phyloP scores from a whole-genome alignment of 1,140 invertebrate species.

The Dolichoris vasculosae region DNA sequence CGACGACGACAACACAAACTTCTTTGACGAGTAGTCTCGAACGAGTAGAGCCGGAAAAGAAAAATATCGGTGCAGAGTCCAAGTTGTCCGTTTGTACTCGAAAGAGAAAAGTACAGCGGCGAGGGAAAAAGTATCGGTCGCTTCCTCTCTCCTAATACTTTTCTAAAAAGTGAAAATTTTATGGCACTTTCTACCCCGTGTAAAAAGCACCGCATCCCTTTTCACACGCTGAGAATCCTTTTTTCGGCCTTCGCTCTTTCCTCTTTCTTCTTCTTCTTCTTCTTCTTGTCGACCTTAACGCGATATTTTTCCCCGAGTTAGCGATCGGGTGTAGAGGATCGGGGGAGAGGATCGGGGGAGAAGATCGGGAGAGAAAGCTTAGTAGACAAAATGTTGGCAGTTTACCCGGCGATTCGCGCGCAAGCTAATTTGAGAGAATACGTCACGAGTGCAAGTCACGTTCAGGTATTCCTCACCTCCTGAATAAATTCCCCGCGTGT shows the following conservation, averaged over 20 bases:
- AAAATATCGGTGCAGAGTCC: constrained; percentile 45
- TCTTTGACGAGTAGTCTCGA: neutral
- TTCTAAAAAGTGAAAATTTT: constrained; percentile 68
- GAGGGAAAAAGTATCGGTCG: constrained; percentile 8
- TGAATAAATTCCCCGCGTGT: constrained; percentile 36
- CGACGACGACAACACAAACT: too few species aligned
- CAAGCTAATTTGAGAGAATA: constrained; percentile 29
- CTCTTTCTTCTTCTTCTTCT: constrained; percentile 5
- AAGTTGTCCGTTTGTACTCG: constrained; percentile 40
- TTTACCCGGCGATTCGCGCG: neutral
- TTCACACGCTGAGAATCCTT: constrained; percentile 24
- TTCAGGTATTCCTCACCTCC: constrained; percentile 40
- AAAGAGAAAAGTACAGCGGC: constrained; percentile 43
- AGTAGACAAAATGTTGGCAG: neutral
- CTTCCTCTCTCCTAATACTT: constrained; percentile 2
- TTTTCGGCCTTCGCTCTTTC: constrained; percentile 6
- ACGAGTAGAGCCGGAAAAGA: constrained; percentile 50
- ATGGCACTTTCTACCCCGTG: constrained; percentile 49
- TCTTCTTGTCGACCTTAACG: neutral
- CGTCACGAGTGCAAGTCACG: constrained; percentile 42
- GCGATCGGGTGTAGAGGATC: neutral
- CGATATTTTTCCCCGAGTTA: too few species aligned
- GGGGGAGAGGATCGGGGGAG: neutral
- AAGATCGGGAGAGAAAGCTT: neutral
- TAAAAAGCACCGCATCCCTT: constrained; percentile 22